Evolutionary conservation across 2,888 invertebrate genomes (phyloP).

Genomic region (Diaprepes abbreviatus): DNA sequence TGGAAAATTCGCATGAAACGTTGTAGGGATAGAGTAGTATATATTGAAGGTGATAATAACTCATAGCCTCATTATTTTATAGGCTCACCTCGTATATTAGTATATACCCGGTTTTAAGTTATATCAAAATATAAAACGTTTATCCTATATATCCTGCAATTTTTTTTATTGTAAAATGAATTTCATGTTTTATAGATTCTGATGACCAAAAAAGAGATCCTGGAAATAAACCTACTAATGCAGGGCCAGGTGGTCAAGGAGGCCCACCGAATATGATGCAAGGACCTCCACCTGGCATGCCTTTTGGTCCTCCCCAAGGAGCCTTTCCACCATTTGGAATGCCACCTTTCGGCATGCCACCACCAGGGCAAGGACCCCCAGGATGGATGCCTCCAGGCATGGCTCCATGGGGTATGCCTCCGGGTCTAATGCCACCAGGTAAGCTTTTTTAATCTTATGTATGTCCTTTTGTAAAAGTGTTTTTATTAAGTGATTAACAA

Average conservation of each 20-base stretch:
- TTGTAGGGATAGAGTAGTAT: no score
- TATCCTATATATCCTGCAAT: not conserved
- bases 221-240: not conserved
- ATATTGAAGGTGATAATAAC: no score
- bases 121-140: no score
- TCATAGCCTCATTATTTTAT: no score
- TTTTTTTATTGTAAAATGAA: not conserved
- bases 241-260: constrained; percentile 50
- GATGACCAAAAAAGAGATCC: constrained; percentile 42
- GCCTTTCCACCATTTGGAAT: constrained; percentile 67
- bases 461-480: no score
- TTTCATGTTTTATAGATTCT: constrained; percentile 35
- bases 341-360: constrained; percentile 79
- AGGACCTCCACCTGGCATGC: constrained; percentile 69
- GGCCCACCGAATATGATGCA: constrained; percentile 62
- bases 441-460: constrained; percentile 6
- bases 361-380: constrained; percentile 70
- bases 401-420: constrained; percentile 64
- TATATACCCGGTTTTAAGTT: no score
- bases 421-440: constrained; percentile 67
- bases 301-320: constrained; percentile 72
- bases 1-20: no score
- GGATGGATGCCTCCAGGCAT: constrained; percentile 62
- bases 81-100: no score
- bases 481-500: not conserved